Conservation (phyloP, 2,888 invertebrate genomes). For the Netelia melanura region DNA sequence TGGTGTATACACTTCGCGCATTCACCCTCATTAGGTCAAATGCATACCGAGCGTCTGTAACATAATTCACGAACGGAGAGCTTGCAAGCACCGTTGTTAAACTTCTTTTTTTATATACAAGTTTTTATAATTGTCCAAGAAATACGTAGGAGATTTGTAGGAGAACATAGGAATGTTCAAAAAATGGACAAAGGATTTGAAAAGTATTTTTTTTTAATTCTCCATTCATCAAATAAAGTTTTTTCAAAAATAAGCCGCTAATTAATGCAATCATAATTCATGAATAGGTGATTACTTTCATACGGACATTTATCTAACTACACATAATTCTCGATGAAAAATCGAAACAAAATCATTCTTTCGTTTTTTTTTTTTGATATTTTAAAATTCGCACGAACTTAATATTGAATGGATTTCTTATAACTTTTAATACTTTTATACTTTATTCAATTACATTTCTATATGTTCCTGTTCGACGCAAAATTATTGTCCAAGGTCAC, state of each 20-base stretch:
- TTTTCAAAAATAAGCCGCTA: no score
- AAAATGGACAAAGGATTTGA: no score
- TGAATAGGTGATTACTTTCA: neutral
- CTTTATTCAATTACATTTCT: constrained; percentile 6
- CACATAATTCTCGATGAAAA: neutral
- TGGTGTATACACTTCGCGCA: constrained; percentile 4
- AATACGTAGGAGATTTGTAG: no score
- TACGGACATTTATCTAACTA: neutral
- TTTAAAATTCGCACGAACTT: neutral
- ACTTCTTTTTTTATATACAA: neutral
- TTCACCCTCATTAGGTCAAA: constrained; percentile 23
- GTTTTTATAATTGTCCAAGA: neutral
- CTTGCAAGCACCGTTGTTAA: neutral
- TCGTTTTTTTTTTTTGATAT: neutral
- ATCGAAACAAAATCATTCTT: neutral
- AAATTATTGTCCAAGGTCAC: constrained; percentile 18
- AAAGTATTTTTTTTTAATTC: no score
- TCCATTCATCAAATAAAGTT: no score
- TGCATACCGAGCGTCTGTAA: neutral
- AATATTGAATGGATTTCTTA: neutral
- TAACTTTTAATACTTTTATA: neutral
- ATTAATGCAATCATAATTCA: no score
- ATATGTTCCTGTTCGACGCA: neutral
- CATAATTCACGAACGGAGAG: constrained; percentile 13
- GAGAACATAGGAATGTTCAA: no score